Conservation (phyloP, 2,888 invertebrate genomes). For the Amblyteles armatorius region DNA sequence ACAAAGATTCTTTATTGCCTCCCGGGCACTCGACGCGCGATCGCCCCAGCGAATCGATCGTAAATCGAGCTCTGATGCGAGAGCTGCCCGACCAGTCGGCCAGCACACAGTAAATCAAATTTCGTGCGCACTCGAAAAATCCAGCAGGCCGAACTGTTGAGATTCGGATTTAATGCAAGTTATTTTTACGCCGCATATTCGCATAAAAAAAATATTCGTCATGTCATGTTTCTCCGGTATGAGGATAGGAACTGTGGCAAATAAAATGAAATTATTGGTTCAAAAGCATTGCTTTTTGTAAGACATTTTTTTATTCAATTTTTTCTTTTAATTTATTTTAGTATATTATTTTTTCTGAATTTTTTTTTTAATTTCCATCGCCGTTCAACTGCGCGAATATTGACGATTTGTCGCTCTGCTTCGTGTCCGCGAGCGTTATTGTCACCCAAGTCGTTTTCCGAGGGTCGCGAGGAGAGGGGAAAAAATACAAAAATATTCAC, state of each 20-base stretch:
- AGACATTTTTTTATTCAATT: no score
- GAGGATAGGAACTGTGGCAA: neutral
- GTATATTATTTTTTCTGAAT: neutral
- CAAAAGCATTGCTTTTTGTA: neutral
- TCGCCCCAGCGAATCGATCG: slow-evolving; percentile 53
- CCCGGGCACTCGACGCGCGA: slow-evolving; percentile 59
- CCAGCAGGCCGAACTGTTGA: slow-evolving; percentile 28
- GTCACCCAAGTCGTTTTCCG: neutral
- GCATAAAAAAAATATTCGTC: neutral
- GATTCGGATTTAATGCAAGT: slow-evolving; percentile 24
- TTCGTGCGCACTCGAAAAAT: slow-evolving; percentile 44
- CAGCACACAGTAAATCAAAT: slow-evolving; percentile 39
- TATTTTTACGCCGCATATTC: slow-evolving; percentile 29
- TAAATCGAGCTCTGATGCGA: slow-evolving; percentile 59
- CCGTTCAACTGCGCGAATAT: neutral
- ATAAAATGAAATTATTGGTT: neutral
- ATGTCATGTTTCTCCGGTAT: neutral
- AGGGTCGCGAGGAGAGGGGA: neutral
- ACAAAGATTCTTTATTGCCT: slow-evolving; percentile 49
- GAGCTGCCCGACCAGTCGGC: slow-evolving; percentile 31
- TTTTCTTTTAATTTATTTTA: neutral
- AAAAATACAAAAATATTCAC: neutral
- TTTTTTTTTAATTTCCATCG: neutral
- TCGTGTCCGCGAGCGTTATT: neutral
- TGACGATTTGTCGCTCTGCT: neutral